phyloP scores from a whole-genome alignment of 2,888 invertebrate species.

The Rhingia rostrata region DNA sequence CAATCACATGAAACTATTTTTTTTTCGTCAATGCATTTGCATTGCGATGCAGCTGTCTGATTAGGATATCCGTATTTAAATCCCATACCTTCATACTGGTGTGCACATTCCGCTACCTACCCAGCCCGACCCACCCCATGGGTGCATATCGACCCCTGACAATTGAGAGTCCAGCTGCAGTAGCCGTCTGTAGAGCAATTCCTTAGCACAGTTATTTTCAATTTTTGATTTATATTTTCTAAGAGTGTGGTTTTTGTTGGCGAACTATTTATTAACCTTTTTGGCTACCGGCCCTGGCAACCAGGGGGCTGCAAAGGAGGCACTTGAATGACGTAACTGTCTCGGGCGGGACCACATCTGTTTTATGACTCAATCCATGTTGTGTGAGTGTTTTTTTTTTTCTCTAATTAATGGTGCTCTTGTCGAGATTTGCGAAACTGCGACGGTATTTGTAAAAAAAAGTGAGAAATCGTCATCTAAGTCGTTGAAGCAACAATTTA shows the following conservation, averaged over 20 bases:
- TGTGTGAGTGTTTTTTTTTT: too few relatives aligned
- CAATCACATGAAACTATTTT: slow-evolving; percentile 2
- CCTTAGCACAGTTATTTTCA: not conserved
- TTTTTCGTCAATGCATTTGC: slow-evolving; percentile 13
- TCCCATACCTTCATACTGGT: slow-evolving; percentile 11
- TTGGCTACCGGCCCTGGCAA: not conserved
- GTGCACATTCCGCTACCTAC: slow-evolving; percentile 9
- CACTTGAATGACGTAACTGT: not conserved
- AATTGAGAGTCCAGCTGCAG: not conserved
- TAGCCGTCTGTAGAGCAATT: not conserved
- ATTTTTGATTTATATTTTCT: not conserved
- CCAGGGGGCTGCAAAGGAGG: not conserved
- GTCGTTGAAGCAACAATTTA: too few relatives aligned
- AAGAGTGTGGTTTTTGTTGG: not conserved
- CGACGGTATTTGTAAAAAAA: too few relatives aligned
- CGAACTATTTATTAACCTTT: not conserved
- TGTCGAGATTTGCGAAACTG: too few relatives aligned
- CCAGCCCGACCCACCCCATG: slow-evolving; percentile 7
- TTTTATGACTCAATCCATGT: not conserved
- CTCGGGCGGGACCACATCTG: slow-evolving; percentile 3
- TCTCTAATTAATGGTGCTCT: too few relatives aligned
- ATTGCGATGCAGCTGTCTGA: slow-evolving; percentile 57
- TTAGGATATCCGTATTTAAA: slow-evolving; percentile 47
- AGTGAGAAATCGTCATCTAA: too few relatives aligned
- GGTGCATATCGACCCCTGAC: not conserved